These are phyloP conservation scores for Eufriesea mexicana DNA, from an alignment of 1,140 invertebrate species.

Conservation along the genomic window DNA sequence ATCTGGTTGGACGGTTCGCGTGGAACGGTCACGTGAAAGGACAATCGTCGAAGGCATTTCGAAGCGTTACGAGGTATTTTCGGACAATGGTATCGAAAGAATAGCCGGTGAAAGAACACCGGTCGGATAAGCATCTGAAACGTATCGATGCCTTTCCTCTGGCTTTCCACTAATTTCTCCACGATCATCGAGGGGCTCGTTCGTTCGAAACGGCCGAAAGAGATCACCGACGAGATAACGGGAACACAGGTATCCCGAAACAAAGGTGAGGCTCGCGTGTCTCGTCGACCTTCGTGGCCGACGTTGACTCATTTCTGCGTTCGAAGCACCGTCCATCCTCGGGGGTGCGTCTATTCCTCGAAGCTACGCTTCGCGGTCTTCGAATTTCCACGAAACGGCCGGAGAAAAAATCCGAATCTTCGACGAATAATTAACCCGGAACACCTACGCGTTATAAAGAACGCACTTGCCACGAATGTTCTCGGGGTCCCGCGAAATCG, in stretches of 20 bases:
- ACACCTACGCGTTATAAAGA: not conserved
- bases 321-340: conserved; percentile 10
- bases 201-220: not conserved
- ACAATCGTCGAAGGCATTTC: conserved; percentile 31
- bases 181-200: conserved; percentile 10
- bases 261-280: conserved; percentile 56
- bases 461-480: not conserved
- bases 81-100: conserved; percentile 46
- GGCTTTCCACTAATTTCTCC: conserved; percentile 62
- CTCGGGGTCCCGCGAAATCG: not conserved
- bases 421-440: not conserved
- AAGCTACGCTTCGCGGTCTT: not conserved
- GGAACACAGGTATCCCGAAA: conserved; percentile 51
- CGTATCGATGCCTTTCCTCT: conserved; percentile 32
- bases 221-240: conserved; percentile 59
- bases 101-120: conserved; percentile 49
- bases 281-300: conserved; percentile 29
- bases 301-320: conserved; percentile 47
- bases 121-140: conserved; percentile 47
- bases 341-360: conserved; percentile 38
- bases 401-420: not conserved
- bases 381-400: not conserved
- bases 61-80: conserved; percentile 29
- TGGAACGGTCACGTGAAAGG: not conserved
- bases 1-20: not conserved